Evolutionary conservation across 2,888 invertebrate species (phyloP).

Genomic region (Hirtodrosophila alboralis): DNA sequence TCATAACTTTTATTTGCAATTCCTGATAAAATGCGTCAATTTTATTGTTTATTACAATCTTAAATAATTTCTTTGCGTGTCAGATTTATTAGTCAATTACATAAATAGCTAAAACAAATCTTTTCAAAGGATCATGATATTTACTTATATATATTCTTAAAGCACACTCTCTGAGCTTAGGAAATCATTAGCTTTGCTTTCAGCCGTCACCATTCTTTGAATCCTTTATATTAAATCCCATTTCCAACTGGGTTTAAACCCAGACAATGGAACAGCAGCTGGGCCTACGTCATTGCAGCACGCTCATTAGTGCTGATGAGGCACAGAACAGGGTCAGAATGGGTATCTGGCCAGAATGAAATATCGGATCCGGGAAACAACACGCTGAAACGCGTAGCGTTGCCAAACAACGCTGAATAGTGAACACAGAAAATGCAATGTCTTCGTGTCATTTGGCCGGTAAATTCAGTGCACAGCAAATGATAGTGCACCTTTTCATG

Average conservation of each 20-base stretch:
- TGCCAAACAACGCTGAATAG: conserved; percentile 34
- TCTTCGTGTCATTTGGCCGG: conserved; percentile 25
- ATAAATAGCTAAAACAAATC: too few species aligned
- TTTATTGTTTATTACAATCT: too few species aligned
- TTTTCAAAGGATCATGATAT: too few species aligned
- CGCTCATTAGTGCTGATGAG: conserved; percentile 75
- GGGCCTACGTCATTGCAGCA: conserved; percentile 62
- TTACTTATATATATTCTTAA: too few species aligned
- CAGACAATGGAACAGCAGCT: conserved; percentile 24
- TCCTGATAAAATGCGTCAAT: too few species aligned
- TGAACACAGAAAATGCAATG: conserved; percentile 37
- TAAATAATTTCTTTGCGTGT: too few species aligned
- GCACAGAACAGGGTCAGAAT: conserved; percentile 16
- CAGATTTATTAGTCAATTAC: too few species aligned
- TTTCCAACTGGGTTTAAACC: conserved; percentile 32
- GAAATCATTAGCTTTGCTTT: background rate
- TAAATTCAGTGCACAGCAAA: conserved; percentile 25
- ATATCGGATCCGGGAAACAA: conserved; percentile 2
- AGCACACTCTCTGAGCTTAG: too few species aligned
- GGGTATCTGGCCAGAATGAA: background rate
- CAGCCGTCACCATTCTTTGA: background rate
- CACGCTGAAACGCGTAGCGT: conserved; percentile 11
- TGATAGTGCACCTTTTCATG: conserved; percentile 49
- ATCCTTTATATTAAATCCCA: background rate
- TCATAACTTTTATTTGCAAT: too few species aligned